Percentiles rank a stretch among this genome's conserved stretches.
Evolutionary conservation across 2,113 vertebrate species (phyloP).

Genomic region (Lanius collurio): DNA sequence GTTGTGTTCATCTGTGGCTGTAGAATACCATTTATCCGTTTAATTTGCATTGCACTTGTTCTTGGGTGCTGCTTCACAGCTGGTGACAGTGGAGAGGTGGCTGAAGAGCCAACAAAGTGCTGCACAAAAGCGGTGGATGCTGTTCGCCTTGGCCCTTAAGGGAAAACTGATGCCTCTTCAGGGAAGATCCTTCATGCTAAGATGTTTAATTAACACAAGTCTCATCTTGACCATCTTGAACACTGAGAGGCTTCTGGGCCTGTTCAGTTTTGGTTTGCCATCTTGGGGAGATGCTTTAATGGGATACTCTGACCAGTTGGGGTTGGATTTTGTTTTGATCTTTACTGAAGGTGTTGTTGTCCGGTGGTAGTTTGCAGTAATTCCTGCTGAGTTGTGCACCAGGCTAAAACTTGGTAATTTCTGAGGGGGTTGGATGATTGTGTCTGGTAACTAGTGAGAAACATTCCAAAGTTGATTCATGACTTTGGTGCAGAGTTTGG

Average conservation of each 20-base stretch:
- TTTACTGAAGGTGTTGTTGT: not conserved
- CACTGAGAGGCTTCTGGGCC: not conserved
- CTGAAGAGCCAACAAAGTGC: not conserved
- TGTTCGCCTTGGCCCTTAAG: not conserved
- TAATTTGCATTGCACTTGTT: not conserved
- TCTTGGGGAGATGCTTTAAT: not conserved
- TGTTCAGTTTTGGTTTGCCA: not conserved
- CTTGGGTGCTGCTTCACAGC: not conserved
- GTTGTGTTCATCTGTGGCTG: accelerated
- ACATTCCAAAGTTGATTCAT: not conserved
- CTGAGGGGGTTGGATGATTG: not conserved
- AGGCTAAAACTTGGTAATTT: not conserved
- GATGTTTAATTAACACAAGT: not conserved
- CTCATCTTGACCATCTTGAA: accelerated
- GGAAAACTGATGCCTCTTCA: accelerated
- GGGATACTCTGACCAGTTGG: accelerated
- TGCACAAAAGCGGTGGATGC: not conserved
- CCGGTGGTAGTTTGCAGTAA: not conserved
- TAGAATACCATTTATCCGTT: not conserved
- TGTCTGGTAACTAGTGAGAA: not conserved
- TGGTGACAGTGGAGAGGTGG: not conserved
- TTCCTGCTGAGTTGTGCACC: not conserved
- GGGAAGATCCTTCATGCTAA: accelerated
- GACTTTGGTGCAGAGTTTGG: not conserved
- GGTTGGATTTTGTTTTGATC: not conserved